phyloP scores from a whole-genome alignment of 1,140 invertebrate genomes.

The Drosophila simulans region DNA sequence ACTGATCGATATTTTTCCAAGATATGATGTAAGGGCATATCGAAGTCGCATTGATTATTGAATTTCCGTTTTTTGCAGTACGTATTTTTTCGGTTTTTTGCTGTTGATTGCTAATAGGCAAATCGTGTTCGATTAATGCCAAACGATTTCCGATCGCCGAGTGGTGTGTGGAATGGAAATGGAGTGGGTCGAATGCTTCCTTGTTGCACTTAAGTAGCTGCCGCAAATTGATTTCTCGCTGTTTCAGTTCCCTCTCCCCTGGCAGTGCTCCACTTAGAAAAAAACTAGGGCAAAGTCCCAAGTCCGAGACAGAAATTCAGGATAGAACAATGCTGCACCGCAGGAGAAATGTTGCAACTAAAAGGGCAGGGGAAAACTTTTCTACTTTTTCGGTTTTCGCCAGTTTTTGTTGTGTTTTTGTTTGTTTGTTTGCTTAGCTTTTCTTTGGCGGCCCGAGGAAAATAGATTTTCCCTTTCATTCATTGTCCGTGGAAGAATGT shows the following conservation, averaged over 20 bases:
- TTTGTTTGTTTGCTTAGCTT: conserved; percentile 60
- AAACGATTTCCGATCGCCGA: conserved; percentile 52
- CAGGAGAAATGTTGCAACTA: conserved; percentile 37
- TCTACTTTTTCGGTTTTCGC: conserved; percentile 10
- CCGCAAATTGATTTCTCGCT: conserved; percentile 81
- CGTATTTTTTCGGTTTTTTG: conserved; percentile 19
- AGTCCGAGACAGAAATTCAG: conserved; percentile 20
- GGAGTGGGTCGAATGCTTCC: conserved; percentile 44
- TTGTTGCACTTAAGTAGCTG: conserved; percentile 81
- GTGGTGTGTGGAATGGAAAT: conserved; percentile 44
- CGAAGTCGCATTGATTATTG: neutral
- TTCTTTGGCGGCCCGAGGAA: conserved; percentile 41
- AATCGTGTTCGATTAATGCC: conserved; percentile 70
- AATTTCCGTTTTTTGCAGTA: neutral
- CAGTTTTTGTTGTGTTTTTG: conserved; percentile 24
- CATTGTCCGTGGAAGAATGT: conserved; percentile 25
- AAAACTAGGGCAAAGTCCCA: conserved; percentile 5
- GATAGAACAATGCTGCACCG: conserved; percentile 56
- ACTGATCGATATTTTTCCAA: too few relatives aligned
- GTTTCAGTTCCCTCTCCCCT: conserved; percentile 29
- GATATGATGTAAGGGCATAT: conserved; percentile 4
- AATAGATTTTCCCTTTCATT: conserved; percentile 66
- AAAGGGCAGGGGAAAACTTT: conserved; percentile 17
- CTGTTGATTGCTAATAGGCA: conserved; percentile 64
- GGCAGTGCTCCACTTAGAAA: conserved; percentile 55